phyloP scores from a whole-genome alignment of 2,797 vertebrate genomes.

The Alcedo quadribrachys region DNA sequence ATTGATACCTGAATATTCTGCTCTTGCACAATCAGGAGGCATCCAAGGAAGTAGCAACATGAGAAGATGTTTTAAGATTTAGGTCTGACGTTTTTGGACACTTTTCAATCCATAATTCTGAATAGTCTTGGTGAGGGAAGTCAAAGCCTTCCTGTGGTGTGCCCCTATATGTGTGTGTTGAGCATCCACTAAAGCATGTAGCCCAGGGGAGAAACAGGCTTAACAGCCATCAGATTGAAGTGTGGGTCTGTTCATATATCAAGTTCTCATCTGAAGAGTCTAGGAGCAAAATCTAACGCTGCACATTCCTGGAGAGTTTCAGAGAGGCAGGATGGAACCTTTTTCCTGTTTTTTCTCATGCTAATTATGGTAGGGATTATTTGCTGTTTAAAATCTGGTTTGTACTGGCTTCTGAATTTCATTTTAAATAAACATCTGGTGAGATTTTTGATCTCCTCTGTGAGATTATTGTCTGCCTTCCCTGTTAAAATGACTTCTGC shows the following conservation, averaged over 20 bases:
- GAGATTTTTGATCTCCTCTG: constrained; percentile 53
- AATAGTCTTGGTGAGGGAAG: background rate
- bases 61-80: background rate
- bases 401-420: constrained; percentile 50
- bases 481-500: constrained; percentile 28
- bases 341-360: constrained; percentile 35
- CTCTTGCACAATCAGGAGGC: constrained; percentile 49
- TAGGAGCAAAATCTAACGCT: background rate
- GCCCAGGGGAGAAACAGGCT: background rate
- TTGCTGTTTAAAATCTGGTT: constrained; percentile 56
- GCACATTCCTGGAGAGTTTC: constrained; percentile 12
- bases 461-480: background rate
- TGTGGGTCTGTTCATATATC: background rate
- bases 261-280: background rate
- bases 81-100: background rate
- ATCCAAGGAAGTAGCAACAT: constrained; percentile 24
- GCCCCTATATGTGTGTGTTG: background rate
- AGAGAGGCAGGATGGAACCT: background rate
- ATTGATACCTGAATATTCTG: constrained; percentile 28
- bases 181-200: background rate
- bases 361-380: constrained; percentile 36
- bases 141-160: background rate
- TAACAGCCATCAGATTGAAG: background rate
- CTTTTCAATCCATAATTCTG: background rate
- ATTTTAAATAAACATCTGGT: constrained; percentile 64